phyloP scores from a whole-genome alignment of 2,888 invertebrate species.

The Philonicus albiceps region DNA sequence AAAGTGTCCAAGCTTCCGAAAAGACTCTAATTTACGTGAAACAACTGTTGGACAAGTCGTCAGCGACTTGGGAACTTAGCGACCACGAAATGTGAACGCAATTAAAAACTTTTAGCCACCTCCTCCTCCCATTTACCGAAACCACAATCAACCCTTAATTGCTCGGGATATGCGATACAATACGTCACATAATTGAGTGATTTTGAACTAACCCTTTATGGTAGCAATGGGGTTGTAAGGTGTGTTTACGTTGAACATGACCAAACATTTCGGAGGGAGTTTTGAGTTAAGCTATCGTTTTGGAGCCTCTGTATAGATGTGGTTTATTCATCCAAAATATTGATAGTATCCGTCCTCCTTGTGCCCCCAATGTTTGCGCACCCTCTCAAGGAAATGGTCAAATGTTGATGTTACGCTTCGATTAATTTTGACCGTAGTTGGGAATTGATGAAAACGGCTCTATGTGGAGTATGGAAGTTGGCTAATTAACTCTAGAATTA shows the following conservation, averaged over 20 bases:
- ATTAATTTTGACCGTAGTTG: background rate
- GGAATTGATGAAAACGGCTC: background rate
- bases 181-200: background rate
- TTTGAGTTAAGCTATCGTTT: background rate
- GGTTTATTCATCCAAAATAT: background rate
- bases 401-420: background rate
- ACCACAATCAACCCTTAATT: background rate
- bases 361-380: background rate
- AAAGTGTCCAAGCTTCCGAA: background rate
- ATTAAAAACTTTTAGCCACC: background rate
- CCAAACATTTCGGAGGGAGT: background rate
- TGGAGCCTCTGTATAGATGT: background rate
- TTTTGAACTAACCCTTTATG: background rate
- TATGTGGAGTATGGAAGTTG: background rate
- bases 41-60: background rate
- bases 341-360: background rate
- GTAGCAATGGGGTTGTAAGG: background rate
- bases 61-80: background rate
- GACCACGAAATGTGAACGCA: background rate
- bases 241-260: background rate
- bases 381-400: background rate
- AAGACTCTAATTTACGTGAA: background rate
- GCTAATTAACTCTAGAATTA: background rate
- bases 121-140: background rate
- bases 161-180: background rate